Conservation (phyloP, 2,888 invertebrate genomes). For the Tryphoninae sp. region DNA sequence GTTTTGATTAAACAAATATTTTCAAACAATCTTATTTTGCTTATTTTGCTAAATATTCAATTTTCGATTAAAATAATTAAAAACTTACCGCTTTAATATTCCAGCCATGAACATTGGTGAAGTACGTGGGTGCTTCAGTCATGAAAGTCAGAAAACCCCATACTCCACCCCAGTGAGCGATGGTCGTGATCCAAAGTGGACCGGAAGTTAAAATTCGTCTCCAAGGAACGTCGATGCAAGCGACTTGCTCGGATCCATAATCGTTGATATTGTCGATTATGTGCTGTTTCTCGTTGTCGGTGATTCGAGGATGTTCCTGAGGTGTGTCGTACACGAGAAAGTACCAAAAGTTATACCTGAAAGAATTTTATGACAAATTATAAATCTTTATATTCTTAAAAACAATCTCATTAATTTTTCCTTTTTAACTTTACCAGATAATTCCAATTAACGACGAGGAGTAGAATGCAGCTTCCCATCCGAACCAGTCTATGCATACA, state of each 20-base stretch:
- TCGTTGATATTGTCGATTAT: constrained; percentile 84
- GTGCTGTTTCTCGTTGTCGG: constrained; percentile 83
- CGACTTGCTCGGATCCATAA: constrained; percentile 53
- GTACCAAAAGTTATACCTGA: constrained; percentile 82
- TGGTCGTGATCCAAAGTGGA: constrained; percentile 84
- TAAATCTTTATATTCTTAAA: too few species aligned
- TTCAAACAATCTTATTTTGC: not conserved
- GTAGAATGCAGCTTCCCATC: constrained; percentile 89
- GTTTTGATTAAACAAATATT: not conserved
- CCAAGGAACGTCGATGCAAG: constrained; percentile 84
- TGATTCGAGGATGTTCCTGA: constrained; percentile 86
- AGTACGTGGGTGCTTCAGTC: constrained; percentile 88
- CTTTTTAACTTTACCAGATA: constrained; percentile 83
- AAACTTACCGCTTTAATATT: constrained; percentile 85
- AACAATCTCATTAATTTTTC: too few species aligned
- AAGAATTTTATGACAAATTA: not conserved
- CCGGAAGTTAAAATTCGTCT: constrained; percentile 83
- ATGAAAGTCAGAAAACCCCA: constrained; percentile 88
- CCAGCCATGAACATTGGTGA: constrained; percentile 87
- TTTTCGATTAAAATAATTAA: constrained; percentile 10
- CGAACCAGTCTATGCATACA: constrained; percentile 84
- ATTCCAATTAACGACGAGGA: constrained; percentile 84
- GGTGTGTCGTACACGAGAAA: constrained; percentile 86
- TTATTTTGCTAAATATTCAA: not conserved
- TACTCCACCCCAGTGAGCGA: constrained; percentile 86